Evolutionary conservation across 1,140 invertebrate genomes (phyloP), one percentile per base, ranked within the genome.

Genomic region (Lethrus apterus): DNA sequence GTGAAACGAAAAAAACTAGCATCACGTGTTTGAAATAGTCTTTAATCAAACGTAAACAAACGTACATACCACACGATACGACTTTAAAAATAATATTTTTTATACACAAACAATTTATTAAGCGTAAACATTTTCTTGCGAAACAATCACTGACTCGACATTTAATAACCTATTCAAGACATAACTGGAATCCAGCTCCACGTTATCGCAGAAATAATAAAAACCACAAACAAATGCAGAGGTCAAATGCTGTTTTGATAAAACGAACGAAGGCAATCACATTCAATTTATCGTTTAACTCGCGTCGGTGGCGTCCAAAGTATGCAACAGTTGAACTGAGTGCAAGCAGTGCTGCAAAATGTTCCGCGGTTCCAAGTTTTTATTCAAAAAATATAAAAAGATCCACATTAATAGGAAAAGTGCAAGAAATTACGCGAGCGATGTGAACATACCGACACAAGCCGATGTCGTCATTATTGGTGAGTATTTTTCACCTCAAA

Each of bases 401-500:
- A 7, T 26, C 5, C 5, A 26, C 23, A n/a, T 26, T 26, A 26
- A 26, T 7, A 26, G 23, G n/a, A 26, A 7, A 15, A 10, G 17
- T 29, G 24, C 23, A 17, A 42, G 15, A 13, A 26, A 29, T 4
- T 42, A 9, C 17, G n/a, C 40, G 5, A 42, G 10, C n/a, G 40
- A 42, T 9, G 9, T 19, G 5, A 9, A 17, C 29, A n/a, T 42
- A 14, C 64, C 64, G 4, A 43, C 47, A 23, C 55, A 61, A 50
- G 64, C 62, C 1, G 64, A 66, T 54, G 62, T 63, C 24, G 64
- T 66, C 17, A 54, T 66, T 44, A 59, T 66, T 24, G 64, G 64
- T 66, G 51, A 59, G 55, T 55, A 13, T 23, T 26, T 23, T 10
- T 9, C 7, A 14, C 9, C 19, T 26, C 14, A 26, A 42, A 2